Conservation (phyloP, 1,140 invertebrate species). For the Magallana ariakensis region DNA sequence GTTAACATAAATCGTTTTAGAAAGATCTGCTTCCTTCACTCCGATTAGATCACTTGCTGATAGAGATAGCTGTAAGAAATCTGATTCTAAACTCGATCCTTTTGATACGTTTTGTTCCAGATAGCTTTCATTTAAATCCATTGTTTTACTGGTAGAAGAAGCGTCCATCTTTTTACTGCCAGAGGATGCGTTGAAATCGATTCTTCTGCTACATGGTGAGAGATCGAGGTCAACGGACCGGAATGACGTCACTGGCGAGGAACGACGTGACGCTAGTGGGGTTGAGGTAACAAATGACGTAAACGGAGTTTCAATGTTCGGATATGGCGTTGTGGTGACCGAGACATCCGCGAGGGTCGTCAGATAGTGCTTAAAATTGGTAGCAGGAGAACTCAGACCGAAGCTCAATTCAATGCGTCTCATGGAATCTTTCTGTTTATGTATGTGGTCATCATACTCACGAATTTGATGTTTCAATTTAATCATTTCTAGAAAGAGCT, state of each 20-base stretch:
- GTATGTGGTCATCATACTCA: neutral
- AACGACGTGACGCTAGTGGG: neutral
- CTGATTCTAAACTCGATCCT: neutral
- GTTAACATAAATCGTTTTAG: constrained; percentile 31
- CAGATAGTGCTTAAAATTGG: constrained; percentile 16
- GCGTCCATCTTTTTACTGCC: neutral
- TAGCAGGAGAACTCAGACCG: neutral
- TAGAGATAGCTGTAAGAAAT: constrained; percentile 4
- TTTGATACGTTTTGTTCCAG: neutral
- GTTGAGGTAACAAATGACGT: neutral
- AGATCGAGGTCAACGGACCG: constrained; percentile 10
- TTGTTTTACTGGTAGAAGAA: neutral
- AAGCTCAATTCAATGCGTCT: constrained; percentile 13
- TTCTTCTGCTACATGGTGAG: neutral
- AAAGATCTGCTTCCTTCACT: constrained; percentile 13
- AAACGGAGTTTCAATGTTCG: constrained; percentile 20
- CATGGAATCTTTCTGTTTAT: neutral
- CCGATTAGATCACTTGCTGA: neutral
- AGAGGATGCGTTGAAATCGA: neutral
- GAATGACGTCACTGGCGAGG: constrained; percentile 19
- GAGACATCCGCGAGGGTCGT: neutral
- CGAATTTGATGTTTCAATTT: neutral
- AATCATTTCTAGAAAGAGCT: neutral
- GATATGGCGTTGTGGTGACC: neutral
- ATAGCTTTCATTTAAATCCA: neutral